phyloP scores from a whole-genome alignment of 2,113 vertebrate genomes.

The Etheostoma cragini region DNA sequence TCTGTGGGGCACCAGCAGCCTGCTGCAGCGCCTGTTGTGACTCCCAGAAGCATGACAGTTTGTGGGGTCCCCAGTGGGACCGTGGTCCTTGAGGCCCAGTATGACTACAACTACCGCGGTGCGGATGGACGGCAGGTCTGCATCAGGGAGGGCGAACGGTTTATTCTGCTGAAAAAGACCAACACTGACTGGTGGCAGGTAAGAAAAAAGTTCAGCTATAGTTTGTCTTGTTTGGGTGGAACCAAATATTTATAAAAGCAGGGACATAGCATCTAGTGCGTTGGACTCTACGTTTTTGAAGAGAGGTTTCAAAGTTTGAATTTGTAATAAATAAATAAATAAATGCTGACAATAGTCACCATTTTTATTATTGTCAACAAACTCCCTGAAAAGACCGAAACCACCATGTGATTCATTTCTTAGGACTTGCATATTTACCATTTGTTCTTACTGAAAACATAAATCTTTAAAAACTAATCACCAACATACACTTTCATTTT shows the following conservation, averaged over 20 bases:
- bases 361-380: not conserved
- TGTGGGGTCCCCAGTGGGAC: slow-evolving; percentile 76
- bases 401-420: not conserved
- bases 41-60: slow-evolving; percentile 55
- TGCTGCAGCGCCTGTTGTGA: slow-evolving; percentile 5
- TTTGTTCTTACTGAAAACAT: not conserved
- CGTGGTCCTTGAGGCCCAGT: slow-evolving; percentile 86
- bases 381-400: not conserved
- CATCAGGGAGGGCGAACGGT: slow-evolving; percentile 90
- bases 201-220: slow-evolving; percentile 11
- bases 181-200: slow-evolving; percentile 93
- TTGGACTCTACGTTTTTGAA: not conserved
- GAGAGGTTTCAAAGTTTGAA: not conserved
- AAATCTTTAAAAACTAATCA: not conserved
- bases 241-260: not conserved
- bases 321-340: not conserved
- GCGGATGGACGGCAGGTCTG: slow-evolving; percentile 87
- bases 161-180: slow-evolving; percentile 90
- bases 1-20: slow-evolving; percentile 66
- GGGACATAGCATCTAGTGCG: not conserved
- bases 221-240: fast-evolving
- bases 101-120: slow-evolving; percentile 87
- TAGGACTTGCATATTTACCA: too few relatives aligned
- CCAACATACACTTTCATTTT: not conserved
- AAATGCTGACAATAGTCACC: not conserved